Conservation (phyloP, 2,113 vertebrate species). For the Crocuta crocuta region DNA sequence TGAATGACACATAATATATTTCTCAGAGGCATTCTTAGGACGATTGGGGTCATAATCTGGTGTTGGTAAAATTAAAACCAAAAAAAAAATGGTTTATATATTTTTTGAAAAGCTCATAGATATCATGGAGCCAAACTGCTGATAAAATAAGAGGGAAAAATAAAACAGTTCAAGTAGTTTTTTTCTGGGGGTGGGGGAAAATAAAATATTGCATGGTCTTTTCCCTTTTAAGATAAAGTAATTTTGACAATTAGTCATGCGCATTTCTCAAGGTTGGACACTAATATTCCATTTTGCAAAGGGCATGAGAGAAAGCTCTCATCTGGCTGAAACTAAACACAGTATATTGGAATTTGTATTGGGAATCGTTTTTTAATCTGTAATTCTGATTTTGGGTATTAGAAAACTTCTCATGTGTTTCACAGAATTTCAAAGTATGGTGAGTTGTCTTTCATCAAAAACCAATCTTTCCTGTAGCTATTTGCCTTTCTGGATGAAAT, state of each 20-base stretch:
- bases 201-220: not conserved
- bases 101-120: not conserved
- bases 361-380: not conserved
- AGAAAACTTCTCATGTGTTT: not conserved
- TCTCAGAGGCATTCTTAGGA: not conserved
- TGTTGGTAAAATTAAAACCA: not conserved
- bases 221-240: slow-evolving; percentile 24
- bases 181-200: no score
- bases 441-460: not conserved
- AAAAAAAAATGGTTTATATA: not conserved
- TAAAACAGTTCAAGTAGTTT: not conserved
- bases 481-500: slow-evolving; percentile 78
- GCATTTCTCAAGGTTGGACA: not conserved
- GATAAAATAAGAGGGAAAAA: not conserved
- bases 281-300: not conserved
- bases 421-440: not conserved
- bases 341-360: not conserved
- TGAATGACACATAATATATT: not conserved
- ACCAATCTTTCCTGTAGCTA: slow-evolving; percentile 47
- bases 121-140: not conserved
- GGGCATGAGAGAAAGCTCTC: not conserved
- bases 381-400: not conserved
- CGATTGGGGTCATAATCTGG: not conserved
- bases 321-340: not conserved
- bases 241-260: not conserved